Base-by-base conservation (phyloP, 2,888 invertebrate genomes). In the Lasioglossum leucozonium region DNA sequence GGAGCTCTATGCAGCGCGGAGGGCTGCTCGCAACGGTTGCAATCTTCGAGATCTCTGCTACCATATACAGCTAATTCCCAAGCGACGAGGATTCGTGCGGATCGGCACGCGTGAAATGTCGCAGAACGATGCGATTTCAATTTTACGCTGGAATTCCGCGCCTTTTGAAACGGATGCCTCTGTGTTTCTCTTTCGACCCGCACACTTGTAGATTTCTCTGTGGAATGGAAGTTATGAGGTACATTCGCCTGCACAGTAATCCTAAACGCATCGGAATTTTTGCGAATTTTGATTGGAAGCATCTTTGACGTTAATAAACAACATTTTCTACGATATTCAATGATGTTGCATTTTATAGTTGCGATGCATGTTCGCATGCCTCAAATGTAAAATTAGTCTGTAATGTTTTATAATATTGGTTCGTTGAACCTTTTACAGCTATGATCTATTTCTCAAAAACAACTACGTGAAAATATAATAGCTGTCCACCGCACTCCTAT, bases 41-140 rank as follows among this genome's bases (percentile, higher is more conserved):
- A 47, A 16, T 18, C 37, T n/a, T n/a, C 11, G 71, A 34, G 51
- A 72, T 62, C 71, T 16, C 42, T 26, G n/a, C 11, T 22, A 76
- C 16, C 65, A 37, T 34, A 67, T 22, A 67, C 34, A 67, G 34
- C 18, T 22, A 22, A 62, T 62, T 62, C 62, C 62, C 62, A 62
- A 11, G 30, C 62, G 62, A 30, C 0, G 16, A 62, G 62, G 62
- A 62, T 62, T 62, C 30, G 13, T 0, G 62, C 30, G 62, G 62
- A 62, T 62, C 62, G 62, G 62, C 30, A 16, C 30, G 62, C 62
- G 30, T 62, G 62, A 62, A 62, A 62, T 62, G 62, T 62, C 62
- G 62, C 62, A n/a, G 30, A 62, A 16, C 62, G 62, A 62, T 16
- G 62, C 62, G 62, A 62, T 62, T 62, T 62, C 62, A 62, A 62